phyloP scores from a whole-genome alignment of 2,888 invertebrate genomes.

The Spisula subtruncata region DNA sequence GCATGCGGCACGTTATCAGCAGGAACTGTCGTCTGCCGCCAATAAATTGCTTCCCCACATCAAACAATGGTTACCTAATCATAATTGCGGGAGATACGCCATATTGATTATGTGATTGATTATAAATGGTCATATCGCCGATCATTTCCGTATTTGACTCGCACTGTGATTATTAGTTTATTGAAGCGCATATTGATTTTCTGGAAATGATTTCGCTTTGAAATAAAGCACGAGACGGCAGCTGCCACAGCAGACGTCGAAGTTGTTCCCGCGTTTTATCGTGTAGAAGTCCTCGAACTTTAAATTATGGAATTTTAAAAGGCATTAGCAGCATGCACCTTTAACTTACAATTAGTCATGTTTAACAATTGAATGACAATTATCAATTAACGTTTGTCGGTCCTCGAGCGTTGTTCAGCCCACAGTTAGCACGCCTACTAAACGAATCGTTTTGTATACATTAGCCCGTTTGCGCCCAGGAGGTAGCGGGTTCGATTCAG shows the following conservation, averaged over 20 bases:
- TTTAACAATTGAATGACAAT: too few relatives aligned
- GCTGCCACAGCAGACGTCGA: background rate
- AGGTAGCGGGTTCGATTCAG: too few relatives aligned
- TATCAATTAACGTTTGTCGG: too few relatives aligned
- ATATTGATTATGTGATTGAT: background rate
- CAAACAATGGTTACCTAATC: background rate
- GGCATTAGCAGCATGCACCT: too few relatives aligned
- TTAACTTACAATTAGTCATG: too few relatives aligned
- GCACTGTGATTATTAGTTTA: background rate
- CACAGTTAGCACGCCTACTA: too few relatives aligned
- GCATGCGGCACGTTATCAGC: background rate
- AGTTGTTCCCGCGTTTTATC: background rate
- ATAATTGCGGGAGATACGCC: slow-evolving; percentile 8
- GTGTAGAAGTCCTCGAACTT: background rate
- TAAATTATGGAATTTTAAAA: background rate
- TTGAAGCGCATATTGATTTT: background rate
- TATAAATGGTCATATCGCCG: background rate
- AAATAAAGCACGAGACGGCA: background rate
- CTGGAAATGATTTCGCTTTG: slow-evolving; percentile 4
- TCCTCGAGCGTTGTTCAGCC: too few relatives aligned
- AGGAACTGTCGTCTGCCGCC: background rate
- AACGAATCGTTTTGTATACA: too few relatives aligned
- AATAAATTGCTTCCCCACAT: background rate
- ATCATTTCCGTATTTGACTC: background rate
- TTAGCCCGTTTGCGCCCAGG: too few relatives aligned